phyloP scores from a whole-genome alignment of 2,113 vertebrate genomes.

The Perca fluviatilis region DNA sequence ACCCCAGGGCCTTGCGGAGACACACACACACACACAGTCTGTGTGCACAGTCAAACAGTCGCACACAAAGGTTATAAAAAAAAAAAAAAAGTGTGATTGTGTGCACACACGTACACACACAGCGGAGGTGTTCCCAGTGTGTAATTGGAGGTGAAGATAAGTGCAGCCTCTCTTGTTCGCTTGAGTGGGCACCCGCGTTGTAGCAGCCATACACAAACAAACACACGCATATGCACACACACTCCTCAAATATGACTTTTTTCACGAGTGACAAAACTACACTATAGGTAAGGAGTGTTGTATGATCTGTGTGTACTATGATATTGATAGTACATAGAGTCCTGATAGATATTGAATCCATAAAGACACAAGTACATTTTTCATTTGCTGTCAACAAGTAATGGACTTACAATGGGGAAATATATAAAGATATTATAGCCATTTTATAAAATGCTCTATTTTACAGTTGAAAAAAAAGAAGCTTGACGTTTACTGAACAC shows the following conservation, averaged over 20 bases:
- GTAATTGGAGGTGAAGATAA: constrained; percentile 64
- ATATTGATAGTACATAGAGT: too few species aligned
- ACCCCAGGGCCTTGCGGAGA: constrained; percentile 77
- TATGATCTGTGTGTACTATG: constrained; percentile 23
- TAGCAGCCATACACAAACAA: constrained; percentile 23
- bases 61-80: constrained; percentile 49
- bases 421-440: not conserved
- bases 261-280: constrained; percentile 31
- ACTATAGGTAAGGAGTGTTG: constrained; percentile 7
- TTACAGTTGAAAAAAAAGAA: not conserved
- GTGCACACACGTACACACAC: constrained; percentile 39
- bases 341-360: constrained; percentile 1
- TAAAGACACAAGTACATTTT: not conserved
- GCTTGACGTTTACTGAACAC: not conserved
- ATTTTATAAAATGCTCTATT: not conserved
- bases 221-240: constrained; percentile 16
- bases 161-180: constrained; percentile 43
- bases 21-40: constrained; percentile 29
- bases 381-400: not conserved
- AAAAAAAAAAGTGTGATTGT: constrained; percentile 29
- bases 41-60: constrained; percentile 26
- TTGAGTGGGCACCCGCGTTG: constrained; percentile 35
- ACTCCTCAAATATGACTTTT: constrained; percentile 6
- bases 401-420: not conserved
- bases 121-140: constrained; percentile 56